Conservation (phyloP, 2,113 vertebrate genomes). For the Rhinolophus ferrumequinum region DNA sequence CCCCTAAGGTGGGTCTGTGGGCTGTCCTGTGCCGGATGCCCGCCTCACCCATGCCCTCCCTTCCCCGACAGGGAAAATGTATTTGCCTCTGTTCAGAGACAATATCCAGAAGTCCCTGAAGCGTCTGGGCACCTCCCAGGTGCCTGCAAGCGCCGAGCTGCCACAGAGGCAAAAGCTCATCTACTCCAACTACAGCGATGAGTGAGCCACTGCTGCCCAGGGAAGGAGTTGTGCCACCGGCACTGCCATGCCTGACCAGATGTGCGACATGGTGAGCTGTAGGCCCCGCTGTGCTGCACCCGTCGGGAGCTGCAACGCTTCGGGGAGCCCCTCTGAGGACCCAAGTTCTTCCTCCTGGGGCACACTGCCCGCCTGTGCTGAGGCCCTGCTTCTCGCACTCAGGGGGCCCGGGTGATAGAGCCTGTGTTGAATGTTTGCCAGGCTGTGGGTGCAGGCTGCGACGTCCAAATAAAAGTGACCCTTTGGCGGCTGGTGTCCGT, state of each 20-base stretch:
- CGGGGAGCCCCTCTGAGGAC: fast-evolving
- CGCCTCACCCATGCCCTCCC: background rate
- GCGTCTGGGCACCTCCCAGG: fast-evolving
- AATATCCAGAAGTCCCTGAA: fast-evolving
- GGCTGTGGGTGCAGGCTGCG: fast-evolving
- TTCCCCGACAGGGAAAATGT: fast-evolving
- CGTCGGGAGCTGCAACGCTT: background rate
- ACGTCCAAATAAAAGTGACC: background rate
- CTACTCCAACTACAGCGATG: fast-evolving
- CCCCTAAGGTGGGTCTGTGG: fast-evolving
- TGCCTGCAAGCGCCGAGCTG: fast-evolving
- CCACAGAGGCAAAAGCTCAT: fast-evolving
- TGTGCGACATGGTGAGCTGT: no score
- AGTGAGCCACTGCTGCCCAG: background rate
- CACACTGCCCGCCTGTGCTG: fast-evolving
- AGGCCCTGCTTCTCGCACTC: background rate
- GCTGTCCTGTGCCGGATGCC: fast-evolving
- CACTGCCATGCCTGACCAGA: no score
- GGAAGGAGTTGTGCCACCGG: background rate
- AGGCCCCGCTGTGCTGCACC: background rate
- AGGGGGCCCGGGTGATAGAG: fast-evolving
- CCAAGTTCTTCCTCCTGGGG: fast-evolving
- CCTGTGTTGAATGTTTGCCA: fast-evolving
- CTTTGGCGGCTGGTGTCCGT: fast-evolving
- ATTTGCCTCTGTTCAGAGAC: fast-evolving